phyloP scores from a whole-genome alignment of 1,140 invertebrate genomes.

The Dreissena rostriformis region DNA sequence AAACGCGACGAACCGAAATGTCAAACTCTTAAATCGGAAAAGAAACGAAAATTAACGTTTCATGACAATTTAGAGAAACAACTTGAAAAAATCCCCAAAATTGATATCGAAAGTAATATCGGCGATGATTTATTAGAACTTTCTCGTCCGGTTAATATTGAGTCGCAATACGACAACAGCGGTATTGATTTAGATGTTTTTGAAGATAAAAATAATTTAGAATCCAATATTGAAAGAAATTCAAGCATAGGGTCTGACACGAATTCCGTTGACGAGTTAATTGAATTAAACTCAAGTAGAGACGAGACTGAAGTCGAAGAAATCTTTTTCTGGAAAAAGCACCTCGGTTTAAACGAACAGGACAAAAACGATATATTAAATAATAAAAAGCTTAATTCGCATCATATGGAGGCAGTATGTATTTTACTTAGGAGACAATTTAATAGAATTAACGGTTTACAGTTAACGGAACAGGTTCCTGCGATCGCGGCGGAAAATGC shows the following conservation, averaged over 20 bases:
- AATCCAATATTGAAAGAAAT: too few relatives aligned
- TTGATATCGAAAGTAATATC: not conserved
- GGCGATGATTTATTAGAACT: constrained; percentile 5
- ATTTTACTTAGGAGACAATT: not conserved
- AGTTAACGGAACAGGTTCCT: constrained; percentile 8
- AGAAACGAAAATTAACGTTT: constrained; percentile 22
- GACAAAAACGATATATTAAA: constrained; percentile 6
- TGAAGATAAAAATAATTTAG: too few relatives aligned
- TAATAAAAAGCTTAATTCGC: not conserved
- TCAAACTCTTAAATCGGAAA: constrained; percentile 2
- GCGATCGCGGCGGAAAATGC: not conserved
- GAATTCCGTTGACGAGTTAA: too few relatives aligned
- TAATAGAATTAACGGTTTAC: not conserved
- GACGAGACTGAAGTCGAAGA: not conserved
- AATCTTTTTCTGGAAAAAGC: not conserved
- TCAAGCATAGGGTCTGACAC: too few relatives aligned
- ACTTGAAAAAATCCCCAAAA: constrained; percentile 2
- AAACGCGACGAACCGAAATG: too few relatives aligned
- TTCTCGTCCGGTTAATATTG: too few relatives aligned
- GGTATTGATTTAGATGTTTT: too few relatives aligned
- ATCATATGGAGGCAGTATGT: constrained; percentile 19
- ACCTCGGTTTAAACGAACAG: not conserved
- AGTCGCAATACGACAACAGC: too few relatives aligned
- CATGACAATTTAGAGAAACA: not conserved
- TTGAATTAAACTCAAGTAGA: constrained; percentile 15